phyloP scores from a whole-genome alignment of 2,888 invertebrate genomes.

The Tetanocera ferruginea region DNA sequence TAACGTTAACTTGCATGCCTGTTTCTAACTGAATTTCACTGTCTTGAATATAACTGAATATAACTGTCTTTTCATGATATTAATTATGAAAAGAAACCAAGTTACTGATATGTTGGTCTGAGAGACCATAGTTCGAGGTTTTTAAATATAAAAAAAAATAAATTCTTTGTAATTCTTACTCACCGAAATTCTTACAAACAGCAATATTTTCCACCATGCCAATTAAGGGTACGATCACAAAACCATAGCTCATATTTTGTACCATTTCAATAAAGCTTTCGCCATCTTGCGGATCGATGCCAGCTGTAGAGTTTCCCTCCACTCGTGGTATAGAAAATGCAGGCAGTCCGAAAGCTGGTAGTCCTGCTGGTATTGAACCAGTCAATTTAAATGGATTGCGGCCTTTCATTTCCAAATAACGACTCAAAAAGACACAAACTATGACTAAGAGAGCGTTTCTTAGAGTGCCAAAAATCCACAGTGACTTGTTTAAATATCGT shows the following conservation, averaged over 20 bases:
- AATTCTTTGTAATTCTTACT: slow-evolving; percentile 1
- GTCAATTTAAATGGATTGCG: slow-evolving; percentile 74
- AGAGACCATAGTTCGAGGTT: no score
- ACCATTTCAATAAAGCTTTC: slow-evolving; percentile 78
- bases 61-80: no score
- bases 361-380: slow-evolving; percentile 80
- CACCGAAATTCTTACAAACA: slow-evolving; percentile 68
- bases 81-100: no score
- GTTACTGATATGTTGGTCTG: no score
- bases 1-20: no score
- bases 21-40: no score
- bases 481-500: slow-evolving; percentile 74
- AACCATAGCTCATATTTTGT: slow-evolving; percentile 83
- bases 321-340: slow-evolving; percentile 75
- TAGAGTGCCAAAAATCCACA: slow-evolving; percentile 83
- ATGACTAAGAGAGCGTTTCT: slow-evolving; percentile 86
- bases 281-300: slow-evolving; percentile 52
- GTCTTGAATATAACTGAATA: no score
- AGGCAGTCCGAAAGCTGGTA: slow-evolving; percentile 77
- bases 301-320: slow-evolving; percentile 56
- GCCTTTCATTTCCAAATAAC: slow-evolving; percentile 75
- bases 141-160: background rate
- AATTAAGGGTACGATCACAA: slow-evolving; percentile 87
- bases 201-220: slow-evolving; percentile 91
- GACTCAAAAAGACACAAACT: slow-evolving; percentile 75